phyloP scores from a whole-genome alignment of 2,888 invertebrate genomes.

The Phania funesta region DNA sequence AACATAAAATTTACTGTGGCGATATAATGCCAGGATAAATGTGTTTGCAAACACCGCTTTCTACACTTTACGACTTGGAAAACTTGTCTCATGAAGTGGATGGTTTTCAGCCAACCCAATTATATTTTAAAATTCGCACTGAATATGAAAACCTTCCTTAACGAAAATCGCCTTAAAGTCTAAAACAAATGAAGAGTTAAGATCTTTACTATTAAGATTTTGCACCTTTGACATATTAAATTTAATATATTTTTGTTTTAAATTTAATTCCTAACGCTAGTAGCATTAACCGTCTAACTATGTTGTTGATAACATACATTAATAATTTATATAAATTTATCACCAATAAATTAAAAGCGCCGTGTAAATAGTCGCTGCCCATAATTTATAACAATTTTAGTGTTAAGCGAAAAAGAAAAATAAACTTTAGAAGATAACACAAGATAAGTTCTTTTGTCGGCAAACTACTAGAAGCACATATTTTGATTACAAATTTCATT shows the following conservation, averaged over 20 bases:
- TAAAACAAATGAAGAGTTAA: background rate
- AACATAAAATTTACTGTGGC: too few relatives aligned
- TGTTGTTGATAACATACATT: background rate
- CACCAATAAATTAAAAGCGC: background rate
- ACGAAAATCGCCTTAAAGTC: background rate
- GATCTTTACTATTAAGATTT: background rate
- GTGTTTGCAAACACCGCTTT: too few relatives aligned
- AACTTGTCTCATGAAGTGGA: too few relatives aligned
- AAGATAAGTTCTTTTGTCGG: slow-evolving; percentile 74
- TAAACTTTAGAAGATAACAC: slow-evolving; percentile 34
- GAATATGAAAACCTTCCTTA: background rate
- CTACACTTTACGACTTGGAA: too few relatives aligned
- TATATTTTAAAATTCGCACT: background rate
- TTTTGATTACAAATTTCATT: slow-evolving; percentile 65
- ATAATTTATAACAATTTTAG: background rate
- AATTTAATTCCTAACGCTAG: background rate
- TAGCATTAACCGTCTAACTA: background rate
- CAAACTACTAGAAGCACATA: slow-evolving; percentile 69
- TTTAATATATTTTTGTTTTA: background rate
- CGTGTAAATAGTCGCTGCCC: background rate
- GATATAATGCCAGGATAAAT: too few relatives aligned
- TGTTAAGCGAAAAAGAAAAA: background rate
- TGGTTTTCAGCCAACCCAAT: background rate
- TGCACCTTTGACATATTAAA: background rate
- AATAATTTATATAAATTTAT: background rate